phyloP scores from a whole-genome alignment of 2,113 vertebrate species.

The Indicator maculatus region DNA sequence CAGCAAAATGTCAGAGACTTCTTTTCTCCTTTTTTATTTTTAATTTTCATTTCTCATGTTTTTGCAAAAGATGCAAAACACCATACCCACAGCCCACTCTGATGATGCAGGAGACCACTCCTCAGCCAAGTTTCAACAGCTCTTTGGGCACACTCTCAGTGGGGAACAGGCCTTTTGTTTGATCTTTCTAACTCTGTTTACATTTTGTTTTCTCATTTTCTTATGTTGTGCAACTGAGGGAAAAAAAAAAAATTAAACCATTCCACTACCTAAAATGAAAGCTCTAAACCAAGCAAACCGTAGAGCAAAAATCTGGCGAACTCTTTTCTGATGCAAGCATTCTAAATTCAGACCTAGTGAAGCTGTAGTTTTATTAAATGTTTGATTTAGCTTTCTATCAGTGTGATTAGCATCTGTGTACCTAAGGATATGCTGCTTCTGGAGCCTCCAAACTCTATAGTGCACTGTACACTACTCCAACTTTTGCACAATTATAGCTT shows the following conservation, averaged over 20 bases:
- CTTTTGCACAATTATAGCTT: not conserved
- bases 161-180: not conserved
- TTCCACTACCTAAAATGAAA: not conserved
- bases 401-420: not conserved
- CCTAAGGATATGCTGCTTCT: not conserved
- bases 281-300: not conserved
- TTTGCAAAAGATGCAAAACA: not conserved
- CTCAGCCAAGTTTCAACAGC: not conserved
- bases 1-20: not conserved
- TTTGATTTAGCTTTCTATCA: not conserved
- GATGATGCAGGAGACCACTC: not conserved
- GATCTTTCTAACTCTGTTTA: not conserved
- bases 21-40: not conserved
- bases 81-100: not conserved
- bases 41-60: not conserved
- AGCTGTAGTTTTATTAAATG: not conserved
- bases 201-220: not conserved
- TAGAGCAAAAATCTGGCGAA: rapidly evolving
- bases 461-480: not conserved
- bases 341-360: not conserved
- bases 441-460: not conserved
- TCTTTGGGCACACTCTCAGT: not conserved
- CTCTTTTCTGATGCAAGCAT: not conserved
- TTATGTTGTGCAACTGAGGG: not conserved
- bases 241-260: not conserved